Evolutionary conservation across 2,797 vertebrate species (phyloP), one percentile per base, ranked within the genome.

Genomic region (Ptychobarbus kaznakovi): DNA sequence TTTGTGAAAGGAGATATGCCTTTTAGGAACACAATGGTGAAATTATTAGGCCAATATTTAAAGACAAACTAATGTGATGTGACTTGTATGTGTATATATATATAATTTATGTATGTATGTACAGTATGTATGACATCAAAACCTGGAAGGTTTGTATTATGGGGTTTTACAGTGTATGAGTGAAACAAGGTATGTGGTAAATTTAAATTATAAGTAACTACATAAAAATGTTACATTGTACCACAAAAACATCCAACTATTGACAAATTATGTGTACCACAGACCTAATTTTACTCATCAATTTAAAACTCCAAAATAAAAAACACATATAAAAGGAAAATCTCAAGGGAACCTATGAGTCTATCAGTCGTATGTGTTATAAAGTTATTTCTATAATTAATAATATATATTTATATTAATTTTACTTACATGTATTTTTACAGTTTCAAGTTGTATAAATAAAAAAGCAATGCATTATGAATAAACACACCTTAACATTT

Each of bases 1-100:
- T 35, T 51, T 35, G 66, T 79, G 20, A 79, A 16, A 63, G 15
- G 12, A 80, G 83, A 46, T 72, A 28, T 58, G 63, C 63, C 63
- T 32, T 65, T 77, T 13, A 16, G 44, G 66, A 40, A 69, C 5
- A 4, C 66, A 69, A 6, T 32, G 2, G 28, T 16, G 13, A 65
- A 32, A 65, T 8, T 32, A 28, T 65, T 65, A 32, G 28, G 13
- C 5, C 63, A 32, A 51, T 74, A 74, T 51, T 74, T 74, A 51
- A 49, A 51, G 25, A 51, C 25, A 32, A 8, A 28, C n/a, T 49
- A 44, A 74, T 49, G 18, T 68, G 65, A 38, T 20, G 28, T 35
- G 28, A 35, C 15, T 16, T 65, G 25, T 61, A 25, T 61, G 4
- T 63, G 28, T 5, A 6, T 38, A 38, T 38, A 6, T 38, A 38